Evolutionary conservation across 2,113 vertebrate genomes (phyloP).

Genomic region (Platycercus adscitus): DNA sequence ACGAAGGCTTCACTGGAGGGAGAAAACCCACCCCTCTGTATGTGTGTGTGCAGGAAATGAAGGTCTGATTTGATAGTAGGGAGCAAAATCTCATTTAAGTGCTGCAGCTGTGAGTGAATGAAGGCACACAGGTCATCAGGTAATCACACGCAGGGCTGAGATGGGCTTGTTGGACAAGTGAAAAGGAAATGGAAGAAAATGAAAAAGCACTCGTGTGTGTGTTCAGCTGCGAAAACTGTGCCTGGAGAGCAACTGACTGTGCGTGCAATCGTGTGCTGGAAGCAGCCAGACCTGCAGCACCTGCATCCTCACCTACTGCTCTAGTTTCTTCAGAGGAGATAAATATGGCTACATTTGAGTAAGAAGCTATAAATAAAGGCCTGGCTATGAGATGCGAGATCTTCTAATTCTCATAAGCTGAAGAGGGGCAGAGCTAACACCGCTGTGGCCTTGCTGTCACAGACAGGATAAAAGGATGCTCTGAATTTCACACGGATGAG

Average conservation of each 20-base stretch:
- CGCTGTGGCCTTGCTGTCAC: fast-evolving
- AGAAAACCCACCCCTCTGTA: neutral
- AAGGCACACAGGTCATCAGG: conserved; percentile 13
- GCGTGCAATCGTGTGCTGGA: neutral
- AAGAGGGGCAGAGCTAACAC: neutral
- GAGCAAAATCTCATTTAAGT: neutral
- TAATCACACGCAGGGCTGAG: neutral
- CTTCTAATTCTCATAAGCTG: neutral
- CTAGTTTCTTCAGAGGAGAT: neutral
- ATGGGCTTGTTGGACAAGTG: neutral
- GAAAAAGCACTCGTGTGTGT: neutral
- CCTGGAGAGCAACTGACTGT: neutral
- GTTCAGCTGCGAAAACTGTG: neutral
- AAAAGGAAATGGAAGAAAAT: conserved; percentile 24
- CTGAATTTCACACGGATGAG: neutral
- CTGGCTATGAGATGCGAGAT: neutral
- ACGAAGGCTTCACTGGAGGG: neutral
- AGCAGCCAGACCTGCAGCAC: neutral
- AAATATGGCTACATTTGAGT: neutral
- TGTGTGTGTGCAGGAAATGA: neutral
- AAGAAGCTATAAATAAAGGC: neutral
- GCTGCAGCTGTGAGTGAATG: neutral
- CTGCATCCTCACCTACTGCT: neutral
- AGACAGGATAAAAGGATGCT: neutral
- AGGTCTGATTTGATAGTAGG: neutral